A percentile compares a stretch with the other conserved stretches of the same genome.
Evolutionary conservation across 2,113 vertebrate genomes (phyloP).

Genomic region (Hippocampus barbouri): DNA sequence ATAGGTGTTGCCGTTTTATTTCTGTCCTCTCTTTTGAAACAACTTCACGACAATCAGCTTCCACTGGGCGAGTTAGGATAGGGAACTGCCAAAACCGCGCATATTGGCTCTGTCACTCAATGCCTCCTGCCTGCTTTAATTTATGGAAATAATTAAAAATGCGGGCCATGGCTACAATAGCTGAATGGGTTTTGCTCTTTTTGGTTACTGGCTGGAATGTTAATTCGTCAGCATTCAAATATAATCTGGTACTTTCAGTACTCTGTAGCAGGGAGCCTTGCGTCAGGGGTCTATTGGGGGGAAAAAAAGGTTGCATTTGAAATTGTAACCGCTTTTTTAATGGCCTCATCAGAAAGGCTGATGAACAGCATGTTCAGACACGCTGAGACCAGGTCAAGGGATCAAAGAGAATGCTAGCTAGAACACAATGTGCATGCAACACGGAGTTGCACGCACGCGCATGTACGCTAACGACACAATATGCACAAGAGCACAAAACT

Average conservation of each 20-base stretch:
- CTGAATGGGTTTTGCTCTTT: slow-evolving; percentile 30
- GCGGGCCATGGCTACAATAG: slow-evolving; percentile 9
- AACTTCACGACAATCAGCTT: slow-evolving; percentile 3
- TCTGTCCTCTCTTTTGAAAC: background rate
- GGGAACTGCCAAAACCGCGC: slow-evolving; percentile 9
- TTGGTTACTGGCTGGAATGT: slow-evolving; percentile 8
- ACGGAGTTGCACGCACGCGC: slow-evolving; percentile 14
- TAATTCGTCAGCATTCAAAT: slow-evolving; percentile 31
- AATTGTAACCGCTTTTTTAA: slow-evolving; percentile 21
- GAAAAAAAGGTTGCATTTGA: slow-evolving; percentile 14
- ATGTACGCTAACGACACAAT: slow-evolving; percentile 1
- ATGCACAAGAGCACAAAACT: slow-evolving; percentile 13
- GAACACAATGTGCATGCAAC: slow-evolving; percentile 36
- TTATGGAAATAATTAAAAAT: slow-evolving; percentile 18
- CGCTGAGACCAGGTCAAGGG: background rate
- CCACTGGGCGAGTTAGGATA: background rate
- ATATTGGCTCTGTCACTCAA: slow-evolving; percentile 2
- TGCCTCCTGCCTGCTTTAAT: slow-evolving; percentile 5
- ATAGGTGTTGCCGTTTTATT: background rate
- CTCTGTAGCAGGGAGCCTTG: slow-evolving; percentile 5
- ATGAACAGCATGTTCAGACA: slow-evolving; percentile 21
- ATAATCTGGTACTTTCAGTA: slow-evolving; percentile 4
- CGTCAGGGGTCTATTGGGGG: background rate
- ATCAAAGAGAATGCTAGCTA: slow-evolving; percentile 20
- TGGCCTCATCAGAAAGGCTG: slow-evolving; percentile 20